Conservation (phyloP, 2,888 invertebrate species). For the Orthosia gothica region DNA sequence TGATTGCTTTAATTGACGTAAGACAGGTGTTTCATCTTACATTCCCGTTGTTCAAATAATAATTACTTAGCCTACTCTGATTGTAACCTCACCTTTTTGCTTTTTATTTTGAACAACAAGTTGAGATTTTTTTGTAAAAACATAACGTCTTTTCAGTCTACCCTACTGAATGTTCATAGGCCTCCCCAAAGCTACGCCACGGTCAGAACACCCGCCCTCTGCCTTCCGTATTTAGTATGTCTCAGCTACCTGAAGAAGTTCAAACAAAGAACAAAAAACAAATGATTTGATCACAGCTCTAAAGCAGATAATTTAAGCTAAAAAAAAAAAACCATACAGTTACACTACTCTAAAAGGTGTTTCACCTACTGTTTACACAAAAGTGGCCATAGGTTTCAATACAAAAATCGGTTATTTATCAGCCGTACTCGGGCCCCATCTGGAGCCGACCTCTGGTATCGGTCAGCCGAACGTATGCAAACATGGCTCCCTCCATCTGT, state of each 20-base stretch:
- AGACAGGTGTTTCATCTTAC: conserved; percentile 63
- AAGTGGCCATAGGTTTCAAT: conserved; percentile 51
- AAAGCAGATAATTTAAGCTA: neutral
- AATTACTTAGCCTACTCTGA: conserved; percentile 11
- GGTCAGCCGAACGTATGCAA: conserved; percentile 79
- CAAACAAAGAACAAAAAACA: neutral
- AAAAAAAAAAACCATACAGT: neutral
- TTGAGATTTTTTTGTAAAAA: no score
- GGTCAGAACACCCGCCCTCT: no score
- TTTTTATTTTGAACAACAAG: neutral
- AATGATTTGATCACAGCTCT: neutral
- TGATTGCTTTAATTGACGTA: conserved; percentile 54
- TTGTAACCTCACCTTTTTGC: neutral
- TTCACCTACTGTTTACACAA: conserved; percentile 40
- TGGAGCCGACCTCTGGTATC: conserved; percentile 80
- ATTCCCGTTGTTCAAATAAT: conserved; percentile 42
- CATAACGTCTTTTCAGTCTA: no score
- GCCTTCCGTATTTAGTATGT: no score
- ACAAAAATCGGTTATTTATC: conserved; percentile 65
- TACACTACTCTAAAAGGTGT: conserved; percentile 4
- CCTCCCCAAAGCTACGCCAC: no score
- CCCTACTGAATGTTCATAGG: no score
- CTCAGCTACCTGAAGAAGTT: no score
- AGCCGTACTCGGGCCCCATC: conserved; percentile 68
- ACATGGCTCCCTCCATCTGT: conserved; percentile 83